Base-by-base conservation (phyloP, 2,797 vertebrate genomes). In the Tolypeutes matacus region DNA sequence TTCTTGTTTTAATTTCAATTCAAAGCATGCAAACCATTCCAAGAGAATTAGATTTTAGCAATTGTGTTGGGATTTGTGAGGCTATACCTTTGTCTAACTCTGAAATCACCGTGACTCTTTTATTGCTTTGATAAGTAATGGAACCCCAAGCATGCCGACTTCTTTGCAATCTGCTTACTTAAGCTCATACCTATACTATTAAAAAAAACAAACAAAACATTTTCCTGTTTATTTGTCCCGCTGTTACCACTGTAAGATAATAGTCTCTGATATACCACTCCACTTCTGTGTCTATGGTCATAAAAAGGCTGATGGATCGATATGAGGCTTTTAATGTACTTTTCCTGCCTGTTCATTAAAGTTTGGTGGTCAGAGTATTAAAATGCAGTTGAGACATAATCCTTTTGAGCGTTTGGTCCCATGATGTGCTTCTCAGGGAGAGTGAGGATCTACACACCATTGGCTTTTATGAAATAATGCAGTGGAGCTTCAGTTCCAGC, bases 311-410 rank as follows among this genome's bases (percentile, higher is more conserved):
- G 70, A 46, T 14, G 46, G 84, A 95, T 95, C 90, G 83, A 90
- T 95, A 95, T 3, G 64, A 62, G 42, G 82, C 73, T 93, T 93
- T 96, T 90, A 94, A 88, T 95, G 69, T 93, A 75, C 49, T 65
- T 93, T 90, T 75, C 13, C 46, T 81, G 34, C 29, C 56, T 65
- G 85, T 94, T 90, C 62, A 87, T 93, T 82, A 85, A 62, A 93
- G 51, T 56, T 65, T 76, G 93, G 60, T 49, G 95, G 62, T 7
- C 76, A 82, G 70, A 46, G 29, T 67, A 70, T 69, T 56, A 87
- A 95, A 87, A 96, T 72, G 27, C 64, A 49, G 7, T 49, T 72
- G n/a, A 89, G 70, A 81, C 67, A 34, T 76, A 64, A 51, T 83
- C 81, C 76, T 76, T 76, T 60, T 42, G n/a, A 46, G 86, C 12